Conservation (phyloP, 92 coral and sea anemone genomes). For the Zoanthus gigantus region DNA sequence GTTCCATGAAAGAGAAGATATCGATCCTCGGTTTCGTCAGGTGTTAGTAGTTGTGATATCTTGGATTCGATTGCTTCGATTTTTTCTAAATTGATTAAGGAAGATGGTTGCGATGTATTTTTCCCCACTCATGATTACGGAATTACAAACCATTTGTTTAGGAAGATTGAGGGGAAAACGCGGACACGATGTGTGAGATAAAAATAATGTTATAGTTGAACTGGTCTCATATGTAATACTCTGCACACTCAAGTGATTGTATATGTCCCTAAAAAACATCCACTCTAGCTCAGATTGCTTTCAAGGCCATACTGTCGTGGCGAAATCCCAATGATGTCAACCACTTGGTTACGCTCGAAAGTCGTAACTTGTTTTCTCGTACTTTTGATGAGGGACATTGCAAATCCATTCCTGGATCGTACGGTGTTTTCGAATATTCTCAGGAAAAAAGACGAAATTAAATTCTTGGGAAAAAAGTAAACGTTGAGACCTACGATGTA, state of each 20-base stretch:
- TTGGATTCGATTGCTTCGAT: not conserved
- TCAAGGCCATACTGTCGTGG: constrained; percentile 15
- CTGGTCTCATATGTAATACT: constrained; percentile 42
- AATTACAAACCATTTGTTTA: constrained; percentile 28
- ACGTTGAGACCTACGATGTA: constrained; percentile 47
- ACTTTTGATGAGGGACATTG: constrained; percentile 24
- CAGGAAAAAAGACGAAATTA: constrained; percentile 15
- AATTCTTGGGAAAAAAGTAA: constrained; percentile 47
- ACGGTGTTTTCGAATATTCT: not conserved
- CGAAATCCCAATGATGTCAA: constrained; percentile 61
- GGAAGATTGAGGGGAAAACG: too few relatives aligned
- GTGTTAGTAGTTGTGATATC: not conserved
- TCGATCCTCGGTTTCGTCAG: too few relatives aligned
- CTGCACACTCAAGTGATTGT: constrained; percentile 54
- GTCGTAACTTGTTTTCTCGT: not conserved
- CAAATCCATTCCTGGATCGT: constrained; percentile 44
- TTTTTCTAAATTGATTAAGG: constrained; percentile 39
- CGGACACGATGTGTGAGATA: too few relatives aligned
- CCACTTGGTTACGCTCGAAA: not conserved
- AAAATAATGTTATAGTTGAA: too few relatives aligned
- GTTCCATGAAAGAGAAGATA: constrained; percentile 67
- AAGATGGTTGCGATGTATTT: not conserved
- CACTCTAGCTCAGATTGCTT: constrained; percentile 39
- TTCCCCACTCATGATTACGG: not conserved
- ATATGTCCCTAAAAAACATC: constrained; percentile 30